These are phyloP conservation scores for Mesocricetus auratus DNA, from an alignment of 2,113 vertebrate species.

Conservation along the genomic window DNA sequence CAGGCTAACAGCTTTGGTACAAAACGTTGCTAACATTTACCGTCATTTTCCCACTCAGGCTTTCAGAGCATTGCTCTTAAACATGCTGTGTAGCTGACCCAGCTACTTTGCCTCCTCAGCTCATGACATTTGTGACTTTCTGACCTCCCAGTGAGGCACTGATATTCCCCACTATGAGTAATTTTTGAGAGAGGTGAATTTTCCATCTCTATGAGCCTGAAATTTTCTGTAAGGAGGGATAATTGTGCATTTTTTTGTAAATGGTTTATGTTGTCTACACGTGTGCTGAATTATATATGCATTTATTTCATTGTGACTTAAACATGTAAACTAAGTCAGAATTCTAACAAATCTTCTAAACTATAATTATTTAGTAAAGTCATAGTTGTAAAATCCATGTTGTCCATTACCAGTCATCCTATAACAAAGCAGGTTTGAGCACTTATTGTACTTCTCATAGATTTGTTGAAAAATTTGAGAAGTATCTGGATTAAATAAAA, in stretches of 20 bases:
- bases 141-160: not conserved
- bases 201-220: not conserved
- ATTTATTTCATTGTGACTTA: slow-evolving; percentile 34
- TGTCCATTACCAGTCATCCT: not conserved
- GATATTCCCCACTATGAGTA: not conserved
- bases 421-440: not conserved
- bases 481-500: not conserved
- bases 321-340: slow-evolving; percentile 42
- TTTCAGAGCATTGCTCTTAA: slow-evolving; percentile 15
- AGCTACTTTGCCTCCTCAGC: not conserved
- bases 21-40: slow-evolving; percentile 50
- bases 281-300: not conserved
- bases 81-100: not conserved
- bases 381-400: not conserved
- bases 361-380: slow-evolving; percentile 25
- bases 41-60: not conserved
- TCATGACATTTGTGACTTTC: not conserved
- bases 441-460: not conserved
- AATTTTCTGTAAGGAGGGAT: not conserved
- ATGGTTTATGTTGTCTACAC: not conserved
- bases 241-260: not conserved
- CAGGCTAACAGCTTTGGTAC: slow-evolving; percentile 35
- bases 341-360: not conserved
- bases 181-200: not conserved
- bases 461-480: slow-evolving; percentile 8